Base-by-base conservation (phyloP, 2,797 vertebrate genomes). In the Sebastes aleutianus region DNA sequence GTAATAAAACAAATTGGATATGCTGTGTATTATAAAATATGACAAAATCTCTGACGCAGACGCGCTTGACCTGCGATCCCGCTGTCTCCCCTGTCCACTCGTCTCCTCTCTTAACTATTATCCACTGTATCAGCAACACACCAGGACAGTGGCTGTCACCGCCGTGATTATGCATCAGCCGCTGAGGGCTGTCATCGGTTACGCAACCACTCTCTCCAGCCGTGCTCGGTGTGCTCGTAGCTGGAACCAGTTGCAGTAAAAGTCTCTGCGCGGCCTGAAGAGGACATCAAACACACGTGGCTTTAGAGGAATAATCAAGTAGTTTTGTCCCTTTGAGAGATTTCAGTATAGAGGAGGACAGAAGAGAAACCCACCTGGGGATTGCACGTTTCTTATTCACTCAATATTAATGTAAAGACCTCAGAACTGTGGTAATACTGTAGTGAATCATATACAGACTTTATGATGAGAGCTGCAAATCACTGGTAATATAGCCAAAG, bases 111-210 rank as follows among this genome's bases (percentile, higher is more conserved):
- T 43, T 56, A 70, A 73, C 29, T 14, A 29, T 82, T 64, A 82
- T 78, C 65, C 76, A 77, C 82, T 90, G 89, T 83, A 87, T 90
- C 83, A 89, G 84, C 88, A 89, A n/a, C 89, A 71, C 85, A 85
- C 67, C 88, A 78, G 74, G 78, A 84, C 86, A 56, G 80, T 89
- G 24, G 24, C 36, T 65, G 63, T 43, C 63, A 22, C 63, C 86
- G 89, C 88, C 22, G 5, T 86, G 81, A 91, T 89, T 61, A 72
- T 72, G 82, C 80, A 63, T 83, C 84, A 82, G 80, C 69, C 56
- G 50, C 88, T 80, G 80, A 86, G 78, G 84, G 83, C 83, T 86
- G 87, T 90, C 82, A 67, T 26, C 10, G 65, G 57, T 93, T 90
- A 91, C 27, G 84, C 74, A 93, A 90, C 67, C 26, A 18, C 14